Base-by-base conservation (phyloP, 2,113 vertebrate genomes). In the Zeus faber region DNA sequence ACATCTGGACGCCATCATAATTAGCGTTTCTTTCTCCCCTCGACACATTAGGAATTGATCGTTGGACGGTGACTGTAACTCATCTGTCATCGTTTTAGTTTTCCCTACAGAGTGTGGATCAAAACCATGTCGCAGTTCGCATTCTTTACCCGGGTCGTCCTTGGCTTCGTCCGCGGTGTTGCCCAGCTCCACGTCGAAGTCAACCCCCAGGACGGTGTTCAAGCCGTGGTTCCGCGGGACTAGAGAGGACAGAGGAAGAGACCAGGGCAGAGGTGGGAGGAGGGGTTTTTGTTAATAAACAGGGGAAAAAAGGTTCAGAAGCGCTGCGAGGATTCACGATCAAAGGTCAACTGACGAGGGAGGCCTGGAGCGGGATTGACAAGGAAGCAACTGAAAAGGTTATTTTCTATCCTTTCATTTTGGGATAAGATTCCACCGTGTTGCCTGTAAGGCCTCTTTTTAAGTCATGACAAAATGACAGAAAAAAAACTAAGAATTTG, bases 121-220 rank as follows among this genome's bases (percentile, higher is more conserved):
- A 58, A 29, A 4, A 56, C 59, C 55, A 43, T 40, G 29, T 72
- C 65, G 51, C n/a, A 7, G 56, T 1, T 31, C 21, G 8, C 45
- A 14, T 26, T 62, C 60, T 72, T 82, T 88, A 98, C 96, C 95
- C 89, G 95, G 92, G 65, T 98, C 96, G 25, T 99, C 96, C 0
- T 91, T 91, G 22, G 87, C 88, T 80, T 96, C 93, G 1, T 94
- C 94, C 0, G 93, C 95, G 0, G 93, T 97, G 82, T 96, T 88
- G 45, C 96, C 96, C 65, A 90, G 84, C 88, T 98, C 96, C 54
- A 99, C 94, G 85, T 97, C 95, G 72, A 93, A 92, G 76, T 89
- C 84, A 1, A 84, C 79, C 70, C 89, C 92, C 49, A 95, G 87
- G 31, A 96, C 83, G 7, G 92, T 94, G 85, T 91, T 93, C 16